Conservation (phyloP, 2,113 vertebrate species). For the Pungitius pungitius region DNA sequence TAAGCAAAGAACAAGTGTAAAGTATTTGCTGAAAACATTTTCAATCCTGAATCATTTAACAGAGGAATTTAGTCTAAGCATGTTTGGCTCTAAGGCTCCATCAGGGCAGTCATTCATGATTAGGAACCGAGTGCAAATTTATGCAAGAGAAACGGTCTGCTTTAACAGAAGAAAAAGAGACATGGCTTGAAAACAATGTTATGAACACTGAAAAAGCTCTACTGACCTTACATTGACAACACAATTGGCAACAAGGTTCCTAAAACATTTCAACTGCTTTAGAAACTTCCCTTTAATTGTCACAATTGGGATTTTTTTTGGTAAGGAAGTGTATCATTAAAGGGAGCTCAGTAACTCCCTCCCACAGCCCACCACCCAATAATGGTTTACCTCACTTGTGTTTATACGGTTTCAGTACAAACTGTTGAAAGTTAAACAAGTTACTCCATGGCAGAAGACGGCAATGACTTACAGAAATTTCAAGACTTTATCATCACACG, state of each 20-base stretch:
- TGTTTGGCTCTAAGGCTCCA: slow-evolving; percentile 4
- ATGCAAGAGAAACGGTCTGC: background rate
- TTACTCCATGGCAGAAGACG: background rate
- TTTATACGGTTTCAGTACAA: background rate
- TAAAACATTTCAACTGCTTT: background rate
- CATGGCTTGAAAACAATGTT: background rate
- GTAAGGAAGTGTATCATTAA: background rate
- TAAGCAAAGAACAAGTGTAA: background rate
- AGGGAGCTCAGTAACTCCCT: too few species aligned
- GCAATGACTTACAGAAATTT: slow-evolving; percentile 28
- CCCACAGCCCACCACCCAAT: too few species aligned
- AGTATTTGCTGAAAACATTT: background rate
- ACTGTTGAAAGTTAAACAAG: too few species aligned
- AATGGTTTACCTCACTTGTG: background rate
- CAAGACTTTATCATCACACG: slow-evolving; percentile 53
- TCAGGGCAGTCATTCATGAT: slow-evolving; percentile 2
- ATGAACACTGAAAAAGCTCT: background rate
- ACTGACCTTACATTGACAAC: background rate
- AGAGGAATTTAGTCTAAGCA: slow-evolving; percentile 3
- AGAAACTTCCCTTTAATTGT: background rate
- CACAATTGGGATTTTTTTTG: background rate
- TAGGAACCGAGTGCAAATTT: background rate
- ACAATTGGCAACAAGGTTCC: background rate
- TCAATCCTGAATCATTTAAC: background rate
- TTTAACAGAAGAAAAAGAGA: background rate